These are phyloP conservation scores for Prunella fulvescens DNA, from an alignment of 2,113 vertebrate species.

Conservation along the genomic window DNA sequence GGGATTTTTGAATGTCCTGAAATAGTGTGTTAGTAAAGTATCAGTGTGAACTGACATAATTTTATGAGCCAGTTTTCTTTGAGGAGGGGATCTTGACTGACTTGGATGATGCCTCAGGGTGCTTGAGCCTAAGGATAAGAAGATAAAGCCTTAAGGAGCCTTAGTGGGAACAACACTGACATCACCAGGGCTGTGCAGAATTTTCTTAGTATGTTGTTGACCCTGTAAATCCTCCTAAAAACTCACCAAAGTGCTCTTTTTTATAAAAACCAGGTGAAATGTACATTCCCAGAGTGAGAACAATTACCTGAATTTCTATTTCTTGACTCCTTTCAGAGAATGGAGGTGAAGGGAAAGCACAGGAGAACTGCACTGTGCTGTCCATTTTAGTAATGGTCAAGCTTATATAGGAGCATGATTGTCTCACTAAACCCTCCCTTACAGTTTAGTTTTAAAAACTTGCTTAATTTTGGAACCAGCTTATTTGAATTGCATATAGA, in stretches of 20 bases:
- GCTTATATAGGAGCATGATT: fast-evolving
- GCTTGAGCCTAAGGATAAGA: not conserved
- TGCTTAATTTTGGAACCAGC: not conserved
- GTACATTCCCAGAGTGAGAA: not conserved
- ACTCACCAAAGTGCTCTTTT: not conserved
- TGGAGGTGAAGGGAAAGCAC: not conserved
- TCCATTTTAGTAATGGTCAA: not conserved
- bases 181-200: no score
- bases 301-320: not conserved
- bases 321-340: not conserved
- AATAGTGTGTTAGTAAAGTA: not conserved
- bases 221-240: not conserved
- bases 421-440: not conserved
- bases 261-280: not conserved
- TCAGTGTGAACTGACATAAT: not conserved
- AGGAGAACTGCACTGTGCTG: not conserved
- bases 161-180: fast-evolving
- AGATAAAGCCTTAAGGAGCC: not conserved
- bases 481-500: not conserved
- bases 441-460: not conserved
- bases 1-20: not conserved
- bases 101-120: not conserved
- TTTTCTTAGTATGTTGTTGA: not conserved
- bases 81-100: not conserved
- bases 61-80: not conserved